Evolutionary conservation across 2,113 vertebrate species (phyloP).

Genomic region (Apistogramma diplotaenia): DNA sequence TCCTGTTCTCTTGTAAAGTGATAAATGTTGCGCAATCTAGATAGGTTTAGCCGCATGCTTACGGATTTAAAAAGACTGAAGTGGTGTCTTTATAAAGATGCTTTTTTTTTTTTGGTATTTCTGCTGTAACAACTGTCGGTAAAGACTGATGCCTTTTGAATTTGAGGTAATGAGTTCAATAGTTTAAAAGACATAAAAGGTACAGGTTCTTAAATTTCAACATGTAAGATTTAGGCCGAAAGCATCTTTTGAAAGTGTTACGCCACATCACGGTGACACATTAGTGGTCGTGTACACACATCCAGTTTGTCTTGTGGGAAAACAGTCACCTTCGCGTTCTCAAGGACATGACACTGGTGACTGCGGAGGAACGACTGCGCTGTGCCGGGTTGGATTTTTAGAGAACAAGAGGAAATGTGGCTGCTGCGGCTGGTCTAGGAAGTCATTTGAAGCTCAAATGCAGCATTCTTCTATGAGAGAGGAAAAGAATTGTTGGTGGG

Average conservation of each 20-base stretch:
- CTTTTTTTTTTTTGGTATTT: neutral
- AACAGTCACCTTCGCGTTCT: slow-evolving; percentile 13
- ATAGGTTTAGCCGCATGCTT: slow-evolving; percentile 20
- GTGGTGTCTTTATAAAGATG: slow-evolving; percentile 10
- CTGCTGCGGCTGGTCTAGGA: neutral
- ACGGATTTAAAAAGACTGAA: neutral
- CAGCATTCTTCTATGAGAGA: neutral
- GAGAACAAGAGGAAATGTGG: neutral
- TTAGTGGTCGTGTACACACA: neutral
- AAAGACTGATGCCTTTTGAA: neutral
- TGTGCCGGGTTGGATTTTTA: neutral
- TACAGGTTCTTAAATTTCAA: slow-evolving; percentile 2
- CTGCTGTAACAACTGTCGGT: neutral
- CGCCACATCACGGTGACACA: neutral
- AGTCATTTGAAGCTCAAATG: neutral
- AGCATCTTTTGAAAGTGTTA: slow-evolving; percentile 8
- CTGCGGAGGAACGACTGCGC: neutral
- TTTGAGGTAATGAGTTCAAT: neutral
- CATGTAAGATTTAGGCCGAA: slow-evolving; percentile 17
- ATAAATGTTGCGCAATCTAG: neutral
- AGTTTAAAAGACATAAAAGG: slow-evolving; percentile 1
- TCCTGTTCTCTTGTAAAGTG: slow-evolving; percentile 3
- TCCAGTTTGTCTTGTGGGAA: slow-evolving; percentile 24
- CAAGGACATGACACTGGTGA: neutral
- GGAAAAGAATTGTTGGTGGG: neutral